Evolutionary conservation across 92 coral and sea anemone species (phyloP), one percentile per base, ranked within the genome.

Genomic region (Epizoanthus rinbou): DNA sequence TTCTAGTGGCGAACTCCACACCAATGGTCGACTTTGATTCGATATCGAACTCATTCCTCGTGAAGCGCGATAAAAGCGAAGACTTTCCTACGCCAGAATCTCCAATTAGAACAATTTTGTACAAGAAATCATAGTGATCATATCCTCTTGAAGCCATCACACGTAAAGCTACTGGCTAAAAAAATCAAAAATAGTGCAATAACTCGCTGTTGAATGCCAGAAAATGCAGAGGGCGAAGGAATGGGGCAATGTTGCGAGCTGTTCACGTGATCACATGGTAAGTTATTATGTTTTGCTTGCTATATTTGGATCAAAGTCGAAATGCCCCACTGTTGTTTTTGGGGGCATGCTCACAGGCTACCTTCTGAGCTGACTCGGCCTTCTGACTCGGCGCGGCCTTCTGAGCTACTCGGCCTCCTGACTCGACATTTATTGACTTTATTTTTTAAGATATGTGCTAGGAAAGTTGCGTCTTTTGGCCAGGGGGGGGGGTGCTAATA

Each of bases 21-120:
- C 99, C 99, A 17, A 97, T 97, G 68, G 99, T 97, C 43, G 99
- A 97, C 82, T 97, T 97, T 57, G 99, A 97, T 76, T 97, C 99
- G 69, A 94, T 88, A 84, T 97, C 99, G 80, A 97, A 97, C 85
- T 97, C 99, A 82, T 97, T 97, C 67, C 99, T 85, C 60, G 99
- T 97, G 76, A 97, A 97, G 43, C 99, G 98, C 58, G 98, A 94
- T 37, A 97, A 82, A 3, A 97, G 90, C 66, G 98, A 97, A 18
- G 98, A 94, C 71, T 97, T 97, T 25, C 99, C 99, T 16, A 97
- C 99, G 11, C 99, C 99, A 41, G 99, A 97, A 76, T 97, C 99
- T 6, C 99, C 99, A 53, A 97, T 97, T 28, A 97, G 86, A 21
- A 97, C 99, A 54, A 97, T 95, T 83, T 97, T 97, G 87, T 97